Conservation (phyloP, 1,140 invertebrate species). For the Ceratina japonica region DNA sequence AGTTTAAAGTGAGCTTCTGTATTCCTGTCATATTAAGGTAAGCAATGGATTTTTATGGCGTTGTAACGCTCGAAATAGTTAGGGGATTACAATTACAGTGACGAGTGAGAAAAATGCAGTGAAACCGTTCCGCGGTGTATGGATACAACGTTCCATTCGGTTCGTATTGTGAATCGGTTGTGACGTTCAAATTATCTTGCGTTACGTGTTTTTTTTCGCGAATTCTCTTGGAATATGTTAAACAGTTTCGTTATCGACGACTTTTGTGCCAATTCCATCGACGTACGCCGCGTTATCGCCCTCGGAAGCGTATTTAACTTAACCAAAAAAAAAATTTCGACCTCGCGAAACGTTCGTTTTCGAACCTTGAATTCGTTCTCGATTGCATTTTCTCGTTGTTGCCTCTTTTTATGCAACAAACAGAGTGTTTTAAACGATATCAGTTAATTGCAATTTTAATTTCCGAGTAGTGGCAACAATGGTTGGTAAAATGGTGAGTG, state of each 20-base stretch:
- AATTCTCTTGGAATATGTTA: not conserved
- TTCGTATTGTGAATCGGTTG: slow-evolving; percentile 34
- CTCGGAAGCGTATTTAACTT: slow-evolving; percentile 23
- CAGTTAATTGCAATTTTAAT: slow-evolving; percentile 57
- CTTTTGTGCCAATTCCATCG: not conserved
- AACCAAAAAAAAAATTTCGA: slow-evolving; percentile 55
- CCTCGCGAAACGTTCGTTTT: not conserved
- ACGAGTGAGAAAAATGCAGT: not conserved
- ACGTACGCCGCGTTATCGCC: not conserved
- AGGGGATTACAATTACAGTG: not conserved
- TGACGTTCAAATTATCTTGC: slow-evolving; percentile 44
- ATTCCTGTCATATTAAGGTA: slow-evolving; percentile 79
- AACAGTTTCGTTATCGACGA: not conserved
- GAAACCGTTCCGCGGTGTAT: not conserved
- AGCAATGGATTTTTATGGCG: slow-evolving; percentile 64
- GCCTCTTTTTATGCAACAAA: not conserved
- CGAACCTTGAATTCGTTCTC: not conserved
- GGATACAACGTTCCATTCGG: slow-evolving; percentile 15
- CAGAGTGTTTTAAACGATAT: slow-evolving; percentile 22
- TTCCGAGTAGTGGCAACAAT: slow-evolving; percentile 70
- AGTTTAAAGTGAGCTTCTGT: slow-evolving; percentile 73
- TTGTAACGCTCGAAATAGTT: not conserved
- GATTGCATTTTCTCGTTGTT: not conserved
- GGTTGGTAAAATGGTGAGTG: slow-evolving; percentile 69
- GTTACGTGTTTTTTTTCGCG: slow-evolving; percentile 17